Evolutionary conservation across 2,888 invertebrate genomes (phyloP), one percentile per base, ranked within the genome.

Genomic region (Chrysolina americana): DNA sequence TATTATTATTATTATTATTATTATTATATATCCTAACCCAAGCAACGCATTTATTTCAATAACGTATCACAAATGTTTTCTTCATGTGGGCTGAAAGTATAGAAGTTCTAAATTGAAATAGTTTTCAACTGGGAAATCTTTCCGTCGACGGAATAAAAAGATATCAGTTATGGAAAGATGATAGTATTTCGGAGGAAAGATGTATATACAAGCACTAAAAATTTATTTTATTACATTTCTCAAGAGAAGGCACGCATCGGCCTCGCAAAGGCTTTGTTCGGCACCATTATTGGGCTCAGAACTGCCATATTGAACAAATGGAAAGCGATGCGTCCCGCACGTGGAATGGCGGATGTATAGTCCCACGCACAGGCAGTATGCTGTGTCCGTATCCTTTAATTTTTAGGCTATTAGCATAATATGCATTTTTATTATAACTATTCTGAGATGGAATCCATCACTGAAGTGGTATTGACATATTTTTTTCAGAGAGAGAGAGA

Each of bases 261-360:
- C 17, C 41, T 41, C 68, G 56, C 53, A 50, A 62, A 65, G 62
- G 69, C 48, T 68, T 28, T 68, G 36, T 8, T 68, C 65, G n/a
- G 23, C 65, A 70, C 70, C 28, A 66, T 72, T 75, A 75, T 75
- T 72, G 68, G 65, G 68, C 65, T 59, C 62, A 59, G 47, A 69
- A 75, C 68, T 71, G 71, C 74, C 71, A 68, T 74, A 74, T 71
- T 36, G 71, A 64, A 75, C 72, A 70, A 66, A 71, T 71, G 68
- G 41, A 68, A 68, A 28, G 53, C 41, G 48, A 53, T 28, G 36
- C 59, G 28, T 36, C 36, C 59, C 59, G 59, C 59, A 59, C 23
- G 36, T 23, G n/a, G 28, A 59, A 28, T 59, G 28, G 59, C 59
- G n/a, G 10, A 59, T 59, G 59, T 59, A 59, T 59, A 9, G 28